These are phyloP conservation scores for Syndactyla subalaris DNA, from an alignment of 2,797 vertebrate species.

Conservation along the genomic window DNA sequence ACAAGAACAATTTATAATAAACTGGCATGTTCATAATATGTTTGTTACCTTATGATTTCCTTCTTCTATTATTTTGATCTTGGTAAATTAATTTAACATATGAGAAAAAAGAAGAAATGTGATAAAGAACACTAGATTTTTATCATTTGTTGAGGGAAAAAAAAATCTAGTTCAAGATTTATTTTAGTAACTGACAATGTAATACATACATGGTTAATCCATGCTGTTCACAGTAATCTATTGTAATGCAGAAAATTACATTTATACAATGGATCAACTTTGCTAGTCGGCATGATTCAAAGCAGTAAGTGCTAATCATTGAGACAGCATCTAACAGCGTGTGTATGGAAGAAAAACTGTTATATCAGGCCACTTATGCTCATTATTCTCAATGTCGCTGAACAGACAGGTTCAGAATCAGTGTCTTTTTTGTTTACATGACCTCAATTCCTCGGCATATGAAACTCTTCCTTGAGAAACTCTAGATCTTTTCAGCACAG, in stretches of 20 bases:
- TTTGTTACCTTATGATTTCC: not conserved
- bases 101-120: not conserved
- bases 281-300: not conserved
- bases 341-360: not conserved
- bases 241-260: not conserved
- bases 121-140: not conserved
- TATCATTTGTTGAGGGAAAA: not conserved
- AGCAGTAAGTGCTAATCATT: not conserved
- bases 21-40: not conserved
- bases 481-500: not conserved
- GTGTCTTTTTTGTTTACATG: not conserved
- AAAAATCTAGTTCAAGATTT: not conserved
- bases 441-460: not conserved
- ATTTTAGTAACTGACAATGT: not conserved
- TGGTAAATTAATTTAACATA: not conserved
- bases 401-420: not conserved
- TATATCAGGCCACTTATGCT: not conserved
- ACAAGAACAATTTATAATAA: not conserved
- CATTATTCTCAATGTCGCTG: not conserved
- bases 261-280: not conserved
- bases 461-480: not conserved
- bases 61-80: not conserved
- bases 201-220: not conserved
- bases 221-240: not conserved
- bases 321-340: not conserved